These are phyloP conservation scores for Fragum whitleyi DNA, from an alignment of 2,888 invertebrate genomes.

Conservation along the genomic window DNA sequence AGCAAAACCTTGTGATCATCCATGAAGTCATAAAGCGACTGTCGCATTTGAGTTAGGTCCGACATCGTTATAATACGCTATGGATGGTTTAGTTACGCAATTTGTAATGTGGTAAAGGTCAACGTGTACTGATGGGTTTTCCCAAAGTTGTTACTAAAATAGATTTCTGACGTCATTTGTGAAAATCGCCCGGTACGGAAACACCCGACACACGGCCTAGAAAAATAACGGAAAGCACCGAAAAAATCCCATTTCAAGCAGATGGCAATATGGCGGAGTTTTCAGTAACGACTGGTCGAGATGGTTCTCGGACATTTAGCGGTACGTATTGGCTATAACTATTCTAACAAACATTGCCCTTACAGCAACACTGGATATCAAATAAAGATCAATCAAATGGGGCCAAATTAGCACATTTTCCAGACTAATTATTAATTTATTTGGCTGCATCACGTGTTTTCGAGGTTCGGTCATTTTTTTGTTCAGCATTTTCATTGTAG, in stretches of 20 bases:
- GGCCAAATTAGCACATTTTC: too few relatives aligned
- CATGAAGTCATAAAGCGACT: background rate
- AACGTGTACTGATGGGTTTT: background rate
- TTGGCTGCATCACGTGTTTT: too few relatives aligned
- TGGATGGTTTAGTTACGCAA: too few relatives aligned
- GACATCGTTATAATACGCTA: too few relatives aligned
- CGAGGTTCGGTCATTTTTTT: too few relatives aligned
- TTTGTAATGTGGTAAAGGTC: background rate
- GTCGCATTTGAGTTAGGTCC: background rate
- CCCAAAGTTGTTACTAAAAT: constrained; percentile 16
- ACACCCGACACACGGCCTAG: background rate
- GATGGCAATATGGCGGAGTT: constrained; percentile 52
- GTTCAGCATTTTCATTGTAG: too few relatives aligned
- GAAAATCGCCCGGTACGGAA: constrained; percentile 4
- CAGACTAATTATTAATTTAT: too few relatives aligned
- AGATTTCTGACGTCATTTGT: background rate
- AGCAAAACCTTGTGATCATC: constrained; percentile 12
- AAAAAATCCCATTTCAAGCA: too few relatives aligned
- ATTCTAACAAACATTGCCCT: too few relatives aligned
- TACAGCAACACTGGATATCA: too few relatives aligned
- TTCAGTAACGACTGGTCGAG: constrained; percentile 49
- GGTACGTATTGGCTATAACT: constrained; percentile 25
- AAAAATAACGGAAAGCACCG: too few relatives aligned
- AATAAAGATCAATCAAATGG: too few relatives aligned
- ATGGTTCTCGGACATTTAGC: constrained; percentile 55